Evolutionary conservation across 1,140 invertebrate species (phyloP).

Genomic region (Atta cephalotes): DNA sequence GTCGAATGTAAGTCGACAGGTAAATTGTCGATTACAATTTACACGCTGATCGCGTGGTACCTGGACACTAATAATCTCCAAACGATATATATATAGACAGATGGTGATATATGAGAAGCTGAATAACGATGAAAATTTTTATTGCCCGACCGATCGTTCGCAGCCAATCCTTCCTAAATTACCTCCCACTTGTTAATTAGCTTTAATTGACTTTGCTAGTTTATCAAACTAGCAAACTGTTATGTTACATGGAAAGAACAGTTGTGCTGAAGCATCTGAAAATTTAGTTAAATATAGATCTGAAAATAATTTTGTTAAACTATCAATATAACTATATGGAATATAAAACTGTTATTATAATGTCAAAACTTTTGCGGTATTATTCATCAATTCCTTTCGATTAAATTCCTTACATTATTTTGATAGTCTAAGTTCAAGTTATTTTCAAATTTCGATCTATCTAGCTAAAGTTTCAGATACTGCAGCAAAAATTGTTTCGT

Average conservation of each 20-base stretch:
- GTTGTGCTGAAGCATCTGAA: no score
- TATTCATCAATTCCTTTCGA: no score
- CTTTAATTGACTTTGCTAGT: background rate
- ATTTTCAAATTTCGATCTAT: no score
- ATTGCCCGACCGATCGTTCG: background rate
- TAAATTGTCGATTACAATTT: slow-evolving; percentile 43
- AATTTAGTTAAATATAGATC: no score
- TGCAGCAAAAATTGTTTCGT: background rate
- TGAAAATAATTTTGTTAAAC: no score
- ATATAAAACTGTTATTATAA: no score
- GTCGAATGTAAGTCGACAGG: slow-evolving; percentile 28
- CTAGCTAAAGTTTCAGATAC: no score
- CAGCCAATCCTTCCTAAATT: background rate
- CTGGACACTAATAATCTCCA: slow-evolving; percentile 4
- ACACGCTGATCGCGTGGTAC: slow-evolving; percentile 18
- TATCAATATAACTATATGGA: no score
- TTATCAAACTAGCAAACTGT: background rate
- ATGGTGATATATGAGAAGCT: background rate
- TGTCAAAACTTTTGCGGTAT: no score
- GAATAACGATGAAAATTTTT: background rate
- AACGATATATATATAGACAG: background rate
- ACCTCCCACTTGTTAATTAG: background rate
- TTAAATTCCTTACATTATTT: no score
- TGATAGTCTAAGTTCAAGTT: no score
- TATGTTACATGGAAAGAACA: background rate